Base-by-base conservation (phyloP, 2,888 invertebrate species). In the Drosophila yooni region DNA sequence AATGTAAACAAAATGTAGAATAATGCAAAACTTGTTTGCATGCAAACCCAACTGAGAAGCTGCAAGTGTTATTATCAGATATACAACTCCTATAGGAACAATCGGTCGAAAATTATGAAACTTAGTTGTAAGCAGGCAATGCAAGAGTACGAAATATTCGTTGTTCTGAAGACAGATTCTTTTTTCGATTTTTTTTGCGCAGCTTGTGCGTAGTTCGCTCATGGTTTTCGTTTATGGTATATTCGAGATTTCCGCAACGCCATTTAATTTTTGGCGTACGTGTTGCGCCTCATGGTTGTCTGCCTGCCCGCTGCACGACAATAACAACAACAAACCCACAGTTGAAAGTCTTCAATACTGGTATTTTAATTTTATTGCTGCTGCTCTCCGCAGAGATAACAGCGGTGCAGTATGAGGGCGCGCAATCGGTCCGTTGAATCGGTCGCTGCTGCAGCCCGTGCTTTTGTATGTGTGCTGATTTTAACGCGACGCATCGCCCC, bases 221-320 rank as follows among this genome's bases (percentile, higher is more conserved):
- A 76, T 70, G 54, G 68, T 70, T 81, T 57, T 56, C 53, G 57
- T 70, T 66, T 68, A 68, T 58, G 40, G 79, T 70, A 62, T 63
- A 48, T 68, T 79, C 50, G 66, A 76, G 84, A 83, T 89, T 87
- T 84, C 84, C 84, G 89, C 89, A 83, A 81, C 89, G 88, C 81
- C 79, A 83, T 84, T 89, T 70, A 67, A 52, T 34, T 81, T 83
- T 85, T 84, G 83, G 89, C 76, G 89, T 84, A 84, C 89, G 84
- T 84, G 84, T 81, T 86, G 79, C 61, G 74, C 63, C 70, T 63
- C 89, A 75, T 61, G 59, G 69, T 65, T 69, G 74, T 50, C 70
- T 69, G 43, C 62, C 59, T 62, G 33, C 63, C 53, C 53, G 18
- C 63, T 60, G n/a, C 34, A 67, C 27, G 29, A 31, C 51, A 50